Evolutionary conservation across 53 echinoderm and acorn worm species (phyloP).

Genomic region (Holothuria scabra): DNA sequence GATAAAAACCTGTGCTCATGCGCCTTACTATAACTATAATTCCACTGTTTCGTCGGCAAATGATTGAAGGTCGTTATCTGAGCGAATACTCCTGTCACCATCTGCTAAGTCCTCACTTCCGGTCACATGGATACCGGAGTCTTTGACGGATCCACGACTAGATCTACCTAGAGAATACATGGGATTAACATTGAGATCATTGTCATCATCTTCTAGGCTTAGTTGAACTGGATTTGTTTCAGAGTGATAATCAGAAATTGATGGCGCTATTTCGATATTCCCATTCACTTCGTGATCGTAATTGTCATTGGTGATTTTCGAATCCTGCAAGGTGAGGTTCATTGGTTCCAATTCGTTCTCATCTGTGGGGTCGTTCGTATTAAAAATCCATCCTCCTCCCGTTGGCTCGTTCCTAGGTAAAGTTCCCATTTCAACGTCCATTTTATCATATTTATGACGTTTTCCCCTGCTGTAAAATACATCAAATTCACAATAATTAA

Average conservation of each 20-base stretch:
- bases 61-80: conserved; percentile 15
- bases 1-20: too few relatives aligned
- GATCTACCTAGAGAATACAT: conserved; percentile 20
- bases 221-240: background rate
- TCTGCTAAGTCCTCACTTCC: conserved; percentile 28
- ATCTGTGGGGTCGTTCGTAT: background rate
- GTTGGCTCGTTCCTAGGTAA: conserved; percentile 14
- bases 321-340: background rate
- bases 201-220: conserved; percentile 34
- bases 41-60: conserved; percentile 31
- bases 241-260: conserved; percentile 42
- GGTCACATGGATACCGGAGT: conserved; percentile 25
- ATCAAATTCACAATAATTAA: too few relatives aligned
- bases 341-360: conserved; percentile 25
- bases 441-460: conserved; percentile 18
- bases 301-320: conserved; percentile 10
- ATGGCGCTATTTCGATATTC: conserved; percentile 23
- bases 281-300: conserved; percentile 22
- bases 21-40: background rate
- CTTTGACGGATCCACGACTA: conserved; percentile 7
- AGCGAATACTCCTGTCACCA: conserved; percentile 14
- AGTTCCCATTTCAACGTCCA: conserved; percentile 29
- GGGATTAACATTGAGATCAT: conserved; percentile 38
- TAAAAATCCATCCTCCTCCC: conserved; percentile 30
- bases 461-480: background rate